Evolutionary conservation across 2,888 invertebrate genomes (phyloP).

Genomic region (Glyphotaelius pellucidus): DNA sequence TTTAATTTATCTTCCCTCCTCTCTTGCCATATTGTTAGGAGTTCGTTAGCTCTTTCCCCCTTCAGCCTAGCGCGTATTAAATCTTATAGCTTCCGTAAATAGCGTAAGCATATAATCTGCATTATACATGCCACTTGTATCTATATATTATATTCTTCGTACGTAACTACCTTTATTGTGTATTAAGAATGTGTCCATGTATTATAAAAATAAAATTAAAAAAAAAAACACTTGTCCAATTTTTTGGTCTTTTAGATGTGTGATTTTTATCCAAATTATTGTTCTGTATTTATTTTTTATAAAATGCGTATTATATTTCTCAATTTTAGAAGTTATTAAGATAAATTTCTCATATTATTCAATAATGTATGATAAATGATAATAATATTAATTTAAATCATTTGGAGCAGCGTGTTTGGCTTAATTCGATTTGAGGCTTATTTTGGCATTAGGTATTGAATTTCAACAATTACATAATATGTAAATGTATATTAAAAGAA

Average conservation of each 20-base stretch:
- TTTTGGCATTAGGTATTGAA: neutral
- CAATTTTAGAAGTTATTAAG: neutral
- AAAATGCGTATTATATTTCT: neutral
- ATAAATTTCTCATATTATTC: neutral
- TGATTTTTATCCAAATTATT: slow-evolving; percentile 2
- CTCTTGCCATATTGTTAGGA: too few relatives aligned
- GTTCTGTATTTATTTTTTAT: slow-evolving; percentile 2
- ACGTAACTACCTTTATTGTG: neutral
- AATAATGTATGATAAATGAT: neutral
- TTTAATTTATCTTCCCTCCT: too few relatives aligned
- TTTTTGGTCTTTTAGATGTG: neutral
- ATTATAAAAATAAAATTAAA: neutral
- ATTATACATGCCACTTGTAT: too few relatives aligned
- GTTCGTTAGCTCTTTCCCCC: too few relatives aligned
- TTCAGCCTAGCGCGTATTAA: too few relatives aligned
- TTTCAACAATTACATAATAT: neutral
- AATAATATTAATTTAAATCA: neutral
- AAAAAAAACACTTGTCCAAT: neutral
- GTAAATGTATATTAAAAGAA: neutral
- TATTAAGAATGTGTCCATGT: neutral
- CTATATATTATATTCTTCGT: too few relatives aligned
- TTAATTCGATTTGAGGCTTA: neutral
- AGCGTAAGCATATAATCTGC: too few relatives aligned
- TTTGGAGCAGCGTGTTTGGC: neutral
- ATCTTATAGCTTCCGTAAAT: too few relatives aligned